Evolutionary conservation across 2,797 vertebrate genomes (phyloP), one percentile per base, ranked within the genome.

Genomic region (Clarias platycephalus): DNA sequence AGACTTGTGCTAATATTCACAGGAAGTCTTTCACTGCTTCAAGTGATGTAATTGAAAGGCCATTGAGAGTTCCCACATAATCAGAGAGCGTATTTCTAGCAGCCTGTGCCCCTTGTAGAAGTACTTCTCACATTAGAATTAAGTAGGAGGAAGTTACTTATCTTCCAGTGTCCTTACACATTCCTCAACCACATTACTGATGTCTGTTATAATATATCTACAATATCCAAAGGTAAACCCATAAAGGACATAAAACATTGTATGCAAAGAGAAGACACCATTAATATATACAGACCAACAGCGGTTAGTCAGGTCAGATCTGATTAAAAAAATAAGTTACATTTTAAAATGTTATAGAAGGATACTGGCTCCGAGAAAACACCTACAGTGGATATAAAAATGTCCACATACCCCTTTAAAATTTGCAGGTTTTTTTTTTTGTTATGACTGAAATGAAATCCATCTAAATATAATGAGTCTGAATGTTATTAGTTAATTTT

Each of bases 41-140:
- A 63, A 62, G 62, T 78, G 22, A 78, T 78, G 24, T 63, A 62
- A 78, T 18, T 40, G 57, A 78, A 62, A 78, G 22, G 12, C 57
- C 24, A 37, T 44, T 9, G 58, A 63, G 55, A 77, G 20, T 77
- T 78, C 37, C 76, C 40, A 40, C 16, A 40, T 62, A 62, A 78
- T 62, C 76, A 62, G 34, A 40, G 12, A 62, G 24, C 57, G 8
- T 40, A 78, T 78, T 40, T 78, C 57, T 63, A 9, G 6, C 57
- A 26, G 12, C 75, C 31, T 37, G 57, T 78, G 34, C 12, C 57
- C 22, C 31, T 40, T 58, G 53, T 24, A 76, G 53, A 76, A 34
- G 20, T 58, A 62, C 20, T 62, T 40, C 76, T 62, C 22, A 77
- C 31, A 60, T 37, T 37, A 5, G 31, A 77, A 34, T 77, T 60